Percentiles rank a stretch among this genome's conserved stretches.
These are phyloP conservation scores for Apteryx owenii DNA, from an alignment of 2,113 vertebrate species.

Conservation along the genomic window DNA sequence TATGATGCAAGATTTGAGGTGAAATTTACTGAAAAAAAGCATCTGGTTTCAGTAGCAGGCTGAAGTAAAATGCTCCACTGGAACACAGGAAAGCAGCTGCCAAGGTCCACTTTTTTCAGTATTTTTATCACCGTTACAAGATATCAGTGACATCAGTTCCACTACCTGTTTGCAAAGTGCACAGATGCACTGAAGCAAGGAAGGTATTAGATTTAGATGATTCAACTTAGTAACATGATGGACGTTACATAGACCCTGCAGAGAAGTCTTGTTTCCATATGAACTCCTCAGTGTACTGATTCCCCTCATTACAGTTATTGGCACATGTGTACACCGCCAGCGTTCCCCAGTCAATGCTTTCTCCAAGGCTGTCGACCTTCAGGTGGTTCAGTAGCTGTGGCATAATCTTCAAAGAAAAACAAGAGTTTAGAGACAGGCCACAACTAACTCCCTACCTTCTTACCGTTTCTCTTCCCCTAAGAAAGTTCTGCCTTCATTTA, in stretches of 20 bases:
- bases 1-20: not conserved
- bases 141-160: not conserved
- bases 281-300: slow-evolving; percentile 85
- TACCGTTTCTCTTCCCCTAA: not conserved
- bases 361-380: slow-evolving; percentile 85
- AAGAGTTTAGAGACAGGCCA: not conserved
- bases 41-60: not conserved
- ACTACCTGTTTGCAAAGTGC: not conserved
- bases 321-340: slow-evolving; percentile 89
- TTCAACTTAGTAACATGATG: not conserved
- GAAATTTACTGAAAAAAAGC: not conserved
- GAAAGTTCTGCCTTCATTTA: not conserved
- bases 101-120: not conserved
- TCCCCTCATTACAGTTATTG: slow-evolving; percentile 81
- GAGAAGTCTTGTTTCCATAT: slow-evolving; percentile 94
- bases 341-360: slow-evolving; percentile 94
- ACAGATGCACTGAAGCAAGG: not conserved
- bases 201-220: not conserved
- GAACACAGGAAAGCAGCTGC: not conserved
- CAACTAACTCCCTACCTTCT: not conserved
- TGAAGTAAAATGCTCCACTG: not conserved
- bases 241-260: not conserved
- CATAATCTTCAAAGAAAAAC: slow-evolving; percentile 86
- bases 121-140: not conserved
- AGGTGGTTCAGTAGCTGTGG: slow-evolving; percentile 94